Evolutionary conservation across 1,140 invertebrate species (phyloP), one percentile per base, ranked within the genome.

Genomic region (Venustaconcha ellipsiformis): DNA sequence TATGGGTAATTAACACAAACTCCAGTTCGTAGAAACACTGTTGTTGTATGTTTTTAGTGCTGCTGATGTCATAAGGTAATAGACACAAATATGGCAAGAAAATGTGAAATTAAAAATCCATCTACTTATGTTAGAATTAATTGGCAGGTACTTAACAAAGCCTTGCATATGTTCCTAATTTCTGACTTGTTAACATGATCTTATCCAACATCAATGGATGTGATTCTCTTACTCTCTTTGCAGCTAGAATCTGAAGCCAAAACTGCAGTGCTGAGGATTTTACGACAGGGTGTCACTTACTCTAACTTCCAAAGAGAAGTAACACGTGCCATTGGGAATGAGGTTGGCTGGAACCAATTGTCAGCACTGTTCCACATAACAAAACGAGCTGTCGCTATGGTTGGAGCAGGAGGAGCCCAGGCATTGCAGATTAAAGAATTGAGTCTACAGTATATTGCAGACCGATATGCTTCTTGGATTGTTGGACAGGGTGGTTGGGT

Each of bases 401-500:
- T 82, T 12, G 87, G 87, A 15, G 79, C 72, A 1, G 80, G 84
- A 17, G 79, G 81, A 0, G 74, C 80, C 20, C 57, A 76, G 14
- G 87, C 85, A 8, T 63, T 70, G 23, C 71, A 79, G 60, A 83
- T 83, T 23, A 87, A 84, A 56, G 87, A 87, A 67, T 82, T 83
- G 76, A 86, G 83, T 17, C 71, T 87, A 63, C 75, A 79, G 56
- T 88, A 86, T 67, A 80, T 88, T 56, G 82, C 72, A 48, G 87
- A 88, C 64, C 84, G 74, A 60, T 87, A 82, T 76, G 84, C 86
- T 17, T 70, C 69, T 15, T 88, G 85, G 85, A 84, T 88, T 67
- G 81, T 85, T 15, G 83, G 81, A 12, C 83, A 87, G 64, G 87
- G 87, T 58, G 87, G 87, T 76, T 88, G 86, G 86, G 87, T 88